Evolutionary conservation across 2,797 vertebrate species (phyloP).

Genomic region (Takifugu ocellatus): DNA sequence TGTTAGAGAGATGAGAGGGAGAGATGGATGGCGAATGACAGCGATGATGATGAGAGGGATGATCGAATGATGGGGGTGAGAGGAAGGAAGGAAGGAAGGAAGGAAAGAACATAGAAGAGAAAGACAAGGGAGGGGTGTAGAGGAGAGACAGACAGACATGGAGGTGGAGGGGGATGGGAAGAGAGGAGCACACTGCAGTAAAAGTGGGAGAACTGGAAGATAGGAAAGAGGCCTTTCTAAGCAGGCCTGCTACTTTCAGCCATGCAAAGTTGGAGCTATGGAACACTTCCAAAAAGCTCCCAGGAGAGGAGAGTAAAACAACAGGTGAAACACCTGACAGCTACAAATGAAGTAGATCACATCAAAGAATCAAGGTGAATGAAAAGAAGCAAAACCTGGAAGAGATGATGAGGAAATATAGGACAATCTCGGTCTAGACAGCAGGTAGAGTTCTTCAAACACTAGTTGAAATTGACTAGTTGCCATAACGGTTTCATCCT

Average conservation of each 20-base stretch:
- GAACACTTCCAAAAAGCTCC: neutral
- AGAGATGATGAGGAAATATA: neutral
- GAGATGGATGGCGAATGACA: conserved; percentile 33
- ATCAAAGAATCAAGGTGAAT: neutral
- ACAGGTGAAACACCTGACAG: neutral
- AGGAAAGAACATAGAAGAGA: conserved; percentile 42
- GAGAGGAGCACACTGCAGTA: conserved; percentile 66
- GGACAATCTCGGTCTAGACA: neutral
- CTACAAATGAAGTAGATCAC: neutral
- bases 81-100: conserved; percentile 27
- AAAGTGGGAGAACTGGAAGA: conserved; percentile 52
- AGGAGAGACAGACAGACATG: conserved; percentile 13
- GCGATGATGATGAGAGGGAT: conserved; percentile 59
- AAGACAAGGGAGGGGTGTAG: conserved; percentile 35
- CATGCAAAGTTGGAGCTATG: no score
- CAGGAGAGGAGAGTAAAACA: neutral
- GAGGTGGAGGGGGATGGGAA: conserved; percentile 59
- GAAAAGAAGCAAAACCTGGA: neutral
- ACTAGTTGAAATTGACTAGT: no score
- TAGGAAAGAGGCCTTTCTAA: conserved; percentile 26
- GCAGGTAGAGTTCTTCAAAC: no score
- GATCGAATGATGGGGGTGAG: conserved; percentile 44
- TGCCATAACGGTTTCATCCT: no score
- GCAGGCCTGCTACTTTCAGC: neutral
- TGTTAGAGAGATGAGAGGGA: conserved; percentile 19